Conservation (phyloP, 2,888 invertebrate species). For the Mystacides longicornis region DNA sequence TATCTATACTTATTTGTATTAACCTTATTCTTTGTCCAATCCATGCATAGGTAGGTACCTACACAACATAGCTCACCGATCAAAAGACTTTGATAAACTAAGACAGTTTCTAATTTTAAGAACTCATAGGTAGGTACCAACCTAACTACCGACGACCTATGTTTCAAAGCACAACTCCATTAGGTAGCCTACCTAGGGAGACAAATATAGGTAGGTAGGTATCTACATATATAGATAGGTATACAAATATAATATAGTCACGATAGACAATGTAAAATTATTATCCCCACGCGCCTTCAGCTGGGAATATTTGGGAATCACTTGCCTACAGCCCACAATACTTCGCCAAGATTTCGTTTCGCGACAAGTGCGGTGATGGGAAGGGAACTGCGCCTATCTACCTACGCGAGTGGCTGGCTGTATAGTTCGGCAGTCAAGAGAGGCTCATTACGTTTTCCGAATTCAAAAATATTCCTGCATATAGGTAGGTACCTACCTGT, state of each 20-base stretch:
- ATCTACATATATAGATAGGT: neutral
- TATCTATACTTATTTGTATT: too few species aligned
- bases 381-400: neutral
- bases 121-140: neutral
- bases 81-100: too few species aligned
- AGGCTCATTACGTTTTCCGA: too few species aligned
- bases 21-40: too few species aligned
- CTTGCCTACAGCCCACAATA: conserved; percentile 8
- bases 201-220: conserved; percentile 2
- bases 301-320: conserved; percentile 8
- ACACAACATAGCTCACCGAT: too few species aligned
- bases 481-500: neutral
- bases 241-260: neutral
- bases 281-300: conserved; percentile 1
- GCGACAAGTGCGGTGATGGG: conserved; percentile 12
- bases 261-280: neutral
- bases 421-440: too few species aligned
- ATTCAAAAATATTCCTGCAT: neutral
- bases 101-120: neutral
- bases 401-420: too few species aligned
- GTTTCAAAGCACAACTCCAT: too few species aligned
- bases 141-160: neutral
- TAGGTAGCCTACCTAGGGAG: neutral
- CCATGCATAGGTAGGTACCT: too few species aligned
- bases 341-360: conserved; percentile 13